These are phyloP conservation scores for Pleuronectes platessa DNA, from an alignment of 2,113 vertebrate species.

Conservation along the genomic window DNA sequence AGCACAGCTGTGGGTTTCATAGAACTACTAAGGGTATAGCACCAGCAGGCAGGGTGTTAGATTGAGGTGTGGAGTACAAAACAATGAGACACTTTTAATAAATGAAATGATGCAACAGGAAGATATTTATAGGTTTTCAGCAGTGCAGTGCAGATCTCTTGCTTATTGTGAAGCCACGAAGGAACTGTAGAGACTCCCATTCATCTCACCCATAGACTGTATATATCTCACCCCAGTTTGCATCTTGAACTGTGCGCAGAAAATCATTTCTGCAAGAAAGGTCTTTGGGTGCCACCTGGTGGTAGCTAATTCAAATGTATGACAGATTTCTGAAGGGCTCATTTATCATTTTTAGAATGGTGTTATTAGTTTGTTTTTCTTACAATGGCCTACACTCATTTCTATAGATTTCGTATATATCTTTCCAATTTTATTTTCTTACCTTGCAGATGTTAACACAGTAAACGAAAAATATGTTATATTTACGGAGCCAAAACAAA, in stretches of 20 bases:
- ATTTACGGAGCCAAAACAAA: no score
- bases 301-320: conserved; percentile 11
- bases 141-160: background rate
- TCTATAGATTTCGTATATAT: no score
- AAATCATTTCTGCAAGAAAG: background rate
- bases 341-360: background rate
- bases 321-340: background rate
- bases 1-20: background rate
- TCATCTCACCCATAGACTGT: background rate
- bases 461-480: no score
- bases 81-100: background rate
- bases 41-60: conserved; percentile 32
- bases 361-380: background rate
- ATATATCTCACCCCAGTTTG: background rate
- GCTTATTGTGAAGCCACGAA: background rate
- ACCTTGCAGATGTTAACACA: no score
- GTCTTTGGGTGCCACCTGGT: conserved; percentile 51
- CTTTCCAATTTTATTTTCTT: no score
- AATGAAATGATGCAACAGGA: background rate
- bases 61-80: conserved; percentile 19
- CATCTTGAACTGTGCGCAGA: background rate
- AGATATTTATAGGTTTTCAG: conserved; percentile 23
- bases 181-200: background rate
- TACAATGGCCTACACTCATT: background rate
- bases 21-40: background rate